Percentiles rank a stretch among this genome's conserved stretches.
These are phyloP conservation scores for Micrasema minimum DNA, from an alignment of 1,140 invertebrate genomes.

Conservation along the genomic window DNA sequence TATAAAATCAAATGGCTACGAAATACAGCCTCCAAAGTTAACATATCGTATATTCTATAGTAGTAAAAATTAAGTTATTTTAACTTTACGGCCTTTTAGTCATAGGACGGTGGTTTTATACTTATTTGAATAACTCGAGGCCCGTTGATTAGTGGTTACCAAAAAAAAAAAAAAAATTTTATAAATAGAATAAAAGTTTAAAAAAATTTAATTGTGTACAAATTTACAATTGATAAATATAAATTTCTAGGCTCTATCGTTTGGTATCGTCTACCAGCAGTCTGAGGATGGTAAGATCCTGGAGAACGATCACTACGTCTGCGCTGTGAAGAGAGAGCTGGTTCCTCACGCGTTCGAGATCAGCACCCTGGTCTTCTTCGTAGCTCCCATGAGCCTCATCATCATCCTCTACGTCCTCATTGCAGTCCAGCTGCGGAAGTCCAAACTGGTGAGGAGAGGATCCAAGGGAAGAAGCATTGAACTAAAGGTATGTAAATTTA, in stretches of 20 bases:
- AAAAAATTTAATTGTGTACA: too few relatives aligned
- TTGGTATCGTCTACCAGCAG: constrained; percentile 55
- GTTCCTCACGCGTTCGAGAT: constrained; percentile 85
- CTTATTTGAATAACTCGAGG: too few relatives aligned
- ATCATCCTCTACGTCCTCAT: constrained; percentile 87
- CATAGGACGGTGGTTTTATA: too few relatives aligned
- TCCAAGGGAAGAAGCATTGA: constrained; percentile 44
- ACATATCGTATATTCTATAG: too few relatives aligned
- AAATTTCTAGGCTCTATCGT: constrained; percentile 59
- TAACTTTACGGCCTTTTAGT: too few relatives aligned
- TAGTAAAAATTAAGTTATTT: too few relatives aligned
- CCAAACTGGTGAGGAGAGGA: constrained; percentile 64
- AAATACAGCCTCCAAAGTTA: too few relatives aligned
- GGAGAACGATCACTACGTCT: constrained; percentile 64
- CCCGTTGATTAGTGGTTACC: too few relatives aligned
- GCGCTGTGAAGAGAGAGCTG: constrained; percentile 70
- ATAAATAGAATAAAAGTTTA: too few relatives aligned
- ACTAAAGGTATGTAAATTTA: constrained; percentile 45
- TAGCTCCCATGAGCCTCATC: constrained; percentile 88
- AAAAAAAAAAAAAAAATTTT: too few relatives aligned
- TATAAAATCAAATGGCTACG: too few relatives aligned
- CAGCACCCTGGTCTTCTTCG: constrained; percentile 87
- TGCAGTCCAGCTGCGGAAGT: constrained; percentile 76
- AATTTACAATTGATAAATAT: too few relatives aligned
- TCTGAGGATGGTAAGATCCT: constrained; percentile 75